Evolutionary conservation across 2,797 vertebrate species (phyloP), one percentile per base, ranked within the genome.

Genomic region (Coccyzus lansbergi): DNA sequence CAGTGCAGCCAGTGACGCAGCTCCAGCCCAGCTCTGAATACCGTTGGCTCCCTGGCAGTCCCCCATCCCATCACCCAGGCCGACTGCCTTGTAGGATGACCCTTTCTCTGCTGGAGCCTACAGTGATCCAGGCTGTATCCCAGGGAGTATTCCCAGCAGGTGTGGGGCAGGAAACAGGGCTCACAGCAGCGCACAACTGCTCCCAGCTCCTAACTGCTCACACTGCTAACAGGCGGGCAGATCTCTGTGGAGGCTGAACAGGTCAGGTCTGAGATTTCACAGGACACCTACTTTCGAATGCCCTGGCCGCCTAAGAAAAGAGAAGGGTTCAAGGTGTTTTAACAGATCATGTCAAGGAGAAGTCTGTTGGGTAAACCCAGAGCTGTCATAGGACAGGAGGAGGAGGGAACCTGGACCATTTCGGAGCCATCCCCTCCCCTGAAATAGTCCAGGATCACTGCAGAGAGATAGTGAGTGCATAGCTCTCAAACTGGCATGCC

Each of bases 151-250:
- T n/a, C n/a, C n/a, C n/a, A n/a, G n/a, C n/a, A n/a, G 53, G 20
- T 0, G 1, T 0, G 34, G 17, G 34, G 34, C 78, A 83, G 62
- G 0, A 0, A 38, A 33, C 5, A 12, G 26, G 9, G 26, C 1
- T 49, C 42, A 15, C 7, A 21, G 64, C 33, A 29, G 34, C 11
- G 62, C 49, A 12, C 5, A 44, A 55, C 46, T 60, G 67, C 53
- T 71, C 40, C 51, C 31, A 44, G 36, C 29, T 85, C 59, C 31
- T 10, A 15, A 12, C 17, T 0, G 1, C 48, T 59, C 1, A 0
- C 11, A 13, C 15, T 0, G 2, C 22, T 42, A 29, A 3, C 0
- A 3, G 42, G 22, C 1, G 1, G 65, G 68, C 21, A 34, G 26
- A 40, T n/a, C 18, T 29, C 10, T 26, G 5, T 1, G 2, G 21